A percentile compares a stretch with the other conserved stretches of the same genome.
Conservation (phyloP, 2,113 vertebrate genomes). For the Recurvirostra avosetta region DNA sequence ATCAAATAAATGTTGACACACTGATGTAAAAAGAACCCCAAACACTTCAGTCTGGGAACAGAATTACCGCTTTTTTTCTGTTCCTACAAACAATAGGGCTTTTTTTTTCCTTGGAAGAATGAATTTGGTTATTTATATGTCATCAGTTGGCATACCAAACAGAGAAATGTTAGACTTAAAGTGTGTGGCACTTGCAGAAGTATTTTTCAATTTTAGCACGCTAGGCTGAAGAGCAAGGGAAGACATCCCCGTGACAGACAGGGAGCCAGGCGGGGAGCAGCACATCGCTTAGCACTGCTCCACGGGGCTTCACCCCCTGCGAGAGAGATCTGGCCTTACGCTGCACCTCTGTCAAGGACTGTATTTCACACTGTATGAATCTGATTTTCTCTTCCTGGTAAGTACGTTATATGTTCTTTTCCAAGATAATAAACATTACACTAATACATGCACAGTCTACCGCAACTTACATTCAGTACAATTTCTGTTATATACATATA, state of each 20-base stretch:
- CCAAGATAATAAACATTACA: background rate
- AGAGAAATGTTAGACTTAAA: background rate
- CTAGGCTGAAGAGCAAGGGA: background rate
- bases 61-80: background rate
- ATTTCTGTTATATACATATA: background rate
- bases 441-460: background rate
- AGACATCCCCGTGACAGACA: background rate
- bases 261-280: background rate
- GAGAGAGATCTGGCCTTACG: background rate
- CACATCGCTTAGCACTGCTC: conserved; percentile 20
- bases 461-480: fast-evolving
- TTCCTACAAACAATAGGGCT: background rate
- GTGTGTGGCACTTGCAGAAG: background rate
- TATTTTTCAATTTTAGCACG: background rate
- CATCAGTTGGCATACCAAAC: background rate
- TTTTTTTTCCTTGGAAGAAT: background rate
- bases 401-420: background rate
- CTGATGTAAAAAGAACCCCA: background rate
- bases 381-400: background rate
- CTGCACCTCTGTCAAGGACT: background rate
- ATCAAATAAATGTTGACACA: background rate
- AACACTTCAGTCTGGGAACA: background rate
- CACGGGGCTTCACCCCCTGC: background rate
- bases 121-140: background rate
- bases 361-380: background rate